Base-by-base conservation (phyloP, 2,888 invertebrate genomes). In the Lomographa bimaculata region DNA sequence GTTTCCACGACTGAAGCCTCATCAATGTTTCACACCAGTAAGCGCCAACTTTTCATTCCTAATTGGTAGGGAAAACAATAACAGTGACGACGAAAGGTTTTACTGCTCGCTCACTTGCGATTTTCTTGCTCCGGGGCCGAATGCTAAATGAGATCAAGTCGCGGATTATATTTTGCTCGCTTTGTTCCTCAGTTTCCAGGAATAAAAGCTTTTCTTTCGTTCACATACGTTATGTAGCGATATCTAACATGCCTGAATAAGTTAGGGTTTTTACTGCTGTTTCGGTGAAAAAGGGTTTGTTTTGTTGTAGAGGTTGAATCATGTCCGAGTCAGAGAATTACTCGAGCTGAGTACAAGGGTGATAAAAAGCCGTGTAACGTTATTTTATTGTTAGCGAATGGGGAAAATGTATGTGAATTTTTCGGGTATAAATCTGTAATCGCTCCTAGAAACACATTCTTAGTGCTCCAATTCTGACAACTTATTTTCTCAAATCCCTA, bases 61-160 rank as follows among this genome's bases (percentile, higher is more conserved):
- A 79, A 83, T 79, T 79, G 77, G 71, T 64, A 81, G 77, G 74
- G 80, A 81, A 82, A 83, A 84, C 78, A 81, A 82, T 77, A 64
- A 66, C 50, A 59, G 57, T 50, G 49, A 54, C 60, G 57, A 57
- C 61, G 58, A 71, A 73, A 73, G 70, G 69, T 73, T 78, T 78
- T 68, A 69, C 62, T 67, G 71, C 62, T 79, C 75, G 80, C 80
- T 80, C 71, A 61, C 60, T 68, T 61, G 59, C 54, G 55, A 67
- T 59, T 47, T 47, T 56, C 46, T 50, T 57, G 52, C 60, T 64
- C 49, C 55, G 29, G 50, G 43, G 49, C 46, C 47, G 70, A 76
- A 77, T 75, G 62, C 57, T 64, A 60, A 75, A 76, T 71, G 66
- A 72, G 66, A 60, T 55, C 54, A 56, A 33, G 42, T 38, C 45